These are phyloP conservation scores for Oreochromis niloticus DNA, from an alignment of 2,113 vertebrate species.

Conservation along the genomic window DNA sequence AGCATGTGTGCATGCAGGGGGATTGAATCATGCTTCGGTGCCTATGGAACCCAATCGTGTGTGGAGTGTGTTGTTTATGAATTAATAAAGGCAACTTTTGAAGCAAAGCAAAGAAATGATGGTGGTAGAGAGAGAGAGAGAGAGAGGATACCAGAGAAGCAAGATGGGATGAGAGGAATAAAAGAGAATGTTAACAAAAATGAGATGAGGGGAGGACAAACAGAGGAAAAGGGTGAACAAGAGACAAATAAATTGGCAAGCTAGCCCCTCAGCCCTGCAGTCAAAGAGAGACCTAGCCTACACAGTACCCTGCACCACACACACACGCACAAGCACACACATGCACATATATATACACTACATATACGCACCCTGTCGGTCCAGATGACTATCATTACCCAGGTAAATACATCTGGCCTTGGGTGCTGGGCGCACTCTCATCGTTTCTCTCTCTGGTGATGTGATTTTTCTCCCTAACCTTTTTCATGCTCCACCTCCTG, in stretches of 20 bases:
- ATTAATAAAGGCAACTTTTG: conserved; percentile 87
- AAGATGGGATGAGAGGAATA: not conserved
- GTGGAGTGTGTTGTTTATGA: conserved; percentile 84
- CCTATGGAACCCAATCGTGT: conserved; percentile 80
- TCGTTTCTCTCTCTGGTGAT: conserved; percentile 50
- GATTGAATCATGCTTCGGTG: conserved; percentile 64
- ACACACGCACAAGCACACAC: conserved; percentile 47
- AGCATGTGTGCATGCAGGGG: not conserved
- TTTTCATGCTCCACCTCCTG: conserved; percentile 61
- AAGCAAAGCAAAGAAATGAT: conserved; percentile 59
- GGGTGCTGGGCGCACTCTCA: conserved; percentile 45
- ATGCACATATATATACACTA: conserved; percentile 46
- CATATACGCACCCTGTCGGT: conserved; percentile 50
- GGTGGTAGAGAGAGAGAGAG: conserved; percentile 21
- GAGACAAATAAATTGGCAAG: conserved; percentile 51
- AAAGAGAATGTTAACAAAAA: not conserved
- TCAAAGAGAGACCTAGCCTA: conserved; percentile 41
- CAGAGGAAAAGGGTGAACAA: conserved; percentile 21
- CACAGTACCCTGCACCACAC: conserved; percentile 63
- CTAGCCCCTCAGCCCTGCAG: not conserved
- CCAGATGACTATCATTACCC: conserved; percentile 71
- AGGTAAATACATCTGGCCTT: conserved; percentile 72
- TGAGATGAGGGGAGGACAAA: conserved; percentile 11
- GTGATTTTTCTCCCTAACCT: conserved; percentile 59
- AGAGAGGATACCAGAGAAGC: conserved; percentile 2